Percentiles rank a stretch among this genome's conserved stretches.
Conservation (phyloP, 2,888 invertebrate genomes). For the Linnaemya tessellans region DNA sequence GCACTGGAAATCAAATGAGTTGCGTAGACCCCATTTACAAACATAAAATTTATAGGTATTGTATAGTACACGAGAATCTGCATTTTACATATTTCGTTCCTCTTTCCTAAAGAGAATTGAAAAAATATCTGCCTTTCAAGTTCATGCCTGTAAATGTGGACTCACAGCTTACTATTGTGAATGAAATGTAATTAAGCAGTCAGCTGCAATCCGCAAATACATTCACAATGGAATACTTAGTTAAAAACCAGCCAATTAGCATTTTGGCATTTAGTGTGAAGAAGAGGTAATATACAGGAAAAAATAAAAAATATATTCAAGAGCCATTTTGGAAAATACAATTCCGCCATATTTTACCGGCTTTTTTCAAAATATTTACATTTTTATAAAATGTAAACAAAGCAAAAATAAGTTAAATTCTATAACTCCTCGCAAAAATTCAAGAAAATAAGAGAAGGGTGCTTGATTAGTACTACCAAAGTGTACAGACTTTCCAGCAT, state of each 20-base stretch:
- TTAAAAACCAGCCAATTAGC: conserved; percentile 46
- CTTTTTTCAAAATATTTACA: conserved; percentile 82
- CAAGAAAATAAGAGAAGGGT: conserved; percentile 55
- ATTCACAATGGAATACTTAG: conserved; percentile 45
- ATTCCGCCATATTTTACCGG: conserved; percentile 82
- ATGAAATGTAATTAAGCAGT: neutral
- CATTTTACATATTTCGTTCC: too few relatives aligned
- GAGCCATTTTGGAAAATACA: conserved; percentile 81
- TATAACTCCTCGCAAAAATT: conserved; percentile 23
- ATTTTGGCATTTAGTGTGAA: conserved; percentile 56
- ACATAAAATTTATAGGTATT: too few relatives aligned
- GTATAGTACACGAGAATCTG: too few relatives aligned
- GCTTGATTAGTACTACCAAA: conserved; percentile 42
- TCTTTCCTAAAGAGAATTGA: too few relatives aligned
- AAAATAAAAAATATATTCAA: conserved; percentile 67
- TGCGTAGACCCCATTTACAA: too few relatives aligned
- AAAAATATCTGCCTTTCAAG: too few relatives aligned
- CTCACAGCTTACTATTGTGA: conserved; percentile 23
- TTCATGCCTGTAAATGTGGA: too few relatives aligned
- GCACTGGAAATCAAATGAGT: too few relatives aligned
- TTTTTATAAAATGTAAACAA: conserved; percentile 74
- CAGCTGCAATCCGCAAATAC: conserved; percentile 26
- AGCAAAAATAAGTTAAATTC: conserved; percentile 56
- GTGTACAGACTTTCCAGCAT: conserved; percentile 53
- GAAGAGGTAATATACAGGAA: conserved; percentile 70